phyloP scores from a whole-genome alignment of 2,888 invertebrate species.

The Phyto melanocephala region DNA sequence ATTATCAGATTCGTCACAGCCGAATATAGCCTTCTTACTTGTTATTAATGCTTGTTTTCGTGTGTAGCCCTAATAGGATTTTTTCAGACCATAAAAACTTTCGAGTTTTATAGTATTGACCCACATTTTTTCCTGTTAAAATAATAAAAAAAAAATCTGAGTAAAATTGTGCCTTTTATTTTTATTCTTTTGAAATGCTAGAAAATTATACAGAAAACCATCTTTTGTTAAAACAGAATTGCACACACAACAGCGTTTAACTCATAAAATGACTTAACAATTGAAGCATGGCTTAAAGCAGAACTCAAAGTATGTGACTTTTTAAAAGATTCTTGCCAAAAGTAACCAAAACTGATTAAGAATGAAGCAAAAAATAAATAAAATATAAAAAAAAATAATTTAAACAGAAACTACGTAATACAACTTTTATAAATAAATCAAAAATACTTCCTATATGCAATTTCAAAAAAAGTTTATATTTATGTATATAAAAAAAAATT shows the following conservation, averaged over 20 bases:
- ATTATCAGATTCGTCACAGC: too few relatives aligned
- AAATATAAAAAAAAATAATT: conserved; percentile 30
- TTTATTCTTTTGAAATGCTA: too few relatives aligned
- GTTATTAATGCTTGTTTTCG: not conserved
- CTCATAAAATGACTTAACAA: conserved; percentile 23
- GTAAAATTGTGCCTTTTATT: not conserved
- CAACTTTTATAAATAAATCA: conserved; percentile 4
- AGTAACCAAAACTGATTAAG: not conserved
- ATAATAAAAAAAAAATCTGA: not conserved
- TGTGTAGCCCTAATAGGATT: not conserved
- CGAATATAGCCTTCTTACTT: too few relatives aligned
- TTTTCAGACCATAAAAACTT: not conserved
- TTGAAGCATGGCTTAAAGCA: conserved; percentile 24
- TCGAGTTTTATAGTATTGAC: not conserved
- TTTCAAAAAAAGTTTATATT: not conserved
- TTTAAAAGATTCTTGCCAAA: conserved; percentile 53
- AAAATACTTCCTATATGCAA: conserved; percentile 50
- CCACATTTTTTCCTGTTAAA: not conserved
- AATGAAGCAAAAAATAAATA: not conserved
- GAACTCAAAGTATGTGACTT: conserved; percentile 72
- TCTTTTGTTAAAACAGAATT: not conserved
- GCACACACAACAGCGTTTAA: not conserved
- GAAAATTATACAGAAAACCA: not conserved
- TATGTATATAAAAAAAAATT: not conserved
- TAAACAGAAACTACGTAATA: conserved; percentile 39